Evolutionary conservation across 2,888 invertebrate genomes (phyloP).

Genomic region (Drosophila mimica): DNA sequence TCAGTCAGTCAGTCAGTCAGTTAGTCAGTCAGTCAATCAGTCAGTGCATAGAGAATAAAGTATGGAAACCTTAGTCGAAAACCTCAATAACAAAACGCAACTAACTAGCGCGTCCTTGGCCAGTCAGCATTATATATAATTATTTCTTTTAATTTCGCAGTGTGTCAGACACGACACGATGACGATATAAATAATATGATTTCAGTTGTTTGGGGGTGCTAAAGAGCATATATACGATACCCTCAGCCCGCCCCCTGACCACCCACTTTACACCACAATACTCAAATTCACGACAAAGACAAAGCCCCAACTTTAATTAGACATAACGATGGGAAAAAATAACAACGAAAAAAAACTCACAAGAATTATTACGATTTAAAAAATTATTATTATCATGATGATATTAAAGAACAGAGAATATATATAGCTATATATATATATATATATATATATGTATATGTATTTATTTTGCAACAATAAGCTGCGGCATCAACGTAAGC

Average conservation of each 20-base stretch:
- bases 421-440: not conserved
- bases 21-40: conserved; percentile 16
- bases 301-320: conserved; percentile 60
- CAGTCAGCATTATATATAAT: conserved; percentile 74
- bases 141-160: conserved; percentile 69
- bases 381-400: conserved; percentile 52
- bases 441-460: no score
- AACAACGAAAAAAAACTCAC: conserved; percentile 13
- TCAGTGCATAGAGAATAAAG: conserved; percentile 48
- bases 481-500: conserved; percentile 17
- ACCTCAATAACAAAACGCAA: conserved; percentile 63
- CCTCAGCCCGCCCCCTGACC: not conserved
- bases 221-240: conserved; percentile 30
- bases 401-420: conserved; percentile 10
- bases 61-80: conserved; percentile 55
- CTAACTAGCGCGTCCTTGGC: conserved; percentile 75
- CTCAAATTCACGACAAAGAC: conserved; percentile 25
- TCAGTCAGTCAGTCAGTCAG: not conserved
- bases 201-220: conserved; percentile 44
- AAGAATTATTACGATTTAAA: conserved; percentile 58
- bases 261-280: not conserved
- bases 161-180: conserved; percentile 42
- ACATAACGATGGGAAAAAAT: conserved; percentile 68
- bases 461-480: conserved; percentile 8
- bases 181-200: conserved; percentile 49